A percentile compares a stretch with the other conserved stretches of the same genome.
phyloP scores from a whole-genome alignment of 1,140 invertebrate genomes.

The Trichogramma pretiosum region DNA sequence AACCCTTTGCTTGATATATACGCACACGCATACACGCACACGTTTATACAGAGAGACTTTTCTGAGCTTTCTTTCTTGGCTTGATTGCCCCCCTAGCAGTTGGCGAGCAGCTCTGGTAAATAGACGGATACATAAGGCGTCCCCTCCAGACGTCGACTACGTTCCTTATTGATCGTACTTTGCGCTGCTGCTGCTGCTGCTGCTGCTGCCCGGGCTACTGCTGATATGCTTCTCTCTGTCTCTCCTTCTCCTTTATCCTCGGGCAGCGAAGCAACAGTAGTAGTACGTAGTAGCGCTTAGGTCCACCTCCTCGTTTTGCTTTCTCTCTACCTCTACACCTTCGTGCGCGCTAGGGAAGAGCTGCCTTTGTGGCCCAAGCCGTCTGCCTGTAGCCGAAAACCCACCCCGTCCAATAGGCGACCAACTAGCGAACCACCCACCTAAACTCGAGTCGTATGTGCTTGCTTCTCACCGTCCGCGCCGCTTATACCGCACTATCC shows the following conservation, averaged over 20 bases:
- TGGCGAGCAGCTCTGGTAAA: no score
- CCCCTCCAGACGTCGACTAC: constrained; percentile 11
- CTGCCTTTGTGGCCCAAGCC: constrained; percentile 42
- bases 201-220: constrained; percentile 30
- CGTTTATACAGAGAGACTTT: no score
- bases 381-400: constrained; percentile 45
- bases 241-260: constrained; percentile 46
- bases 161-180: constrained; percentile 47
- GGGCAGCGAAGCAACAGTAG: no score
- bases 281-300: constrained; percentile 34
- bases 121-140: no score
- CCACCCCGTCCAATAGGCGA: constrained; percentile 29
- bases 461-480: background rate
- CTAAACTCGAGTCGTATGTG: no score
- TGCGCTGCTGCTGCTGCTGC: constrained; percentile 27
- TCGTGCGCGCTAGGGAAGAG: no score
- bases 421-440: constrained; percentile 21
- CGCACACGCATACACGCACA: no score
- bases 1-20: no score
- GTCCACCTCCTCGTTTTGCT: constrained; percentile 38
- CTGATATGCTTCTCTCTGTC: constrained; percentile 19
- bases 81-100: no score
- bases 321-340: constrained; percentile 21
- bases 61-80: no score
- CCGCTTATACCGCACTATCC: no score